Evolutionary conservation across 2,888 invertebrate species (phyloP).

Genomic region (Scrobipalpa atriplicella): DNA sequence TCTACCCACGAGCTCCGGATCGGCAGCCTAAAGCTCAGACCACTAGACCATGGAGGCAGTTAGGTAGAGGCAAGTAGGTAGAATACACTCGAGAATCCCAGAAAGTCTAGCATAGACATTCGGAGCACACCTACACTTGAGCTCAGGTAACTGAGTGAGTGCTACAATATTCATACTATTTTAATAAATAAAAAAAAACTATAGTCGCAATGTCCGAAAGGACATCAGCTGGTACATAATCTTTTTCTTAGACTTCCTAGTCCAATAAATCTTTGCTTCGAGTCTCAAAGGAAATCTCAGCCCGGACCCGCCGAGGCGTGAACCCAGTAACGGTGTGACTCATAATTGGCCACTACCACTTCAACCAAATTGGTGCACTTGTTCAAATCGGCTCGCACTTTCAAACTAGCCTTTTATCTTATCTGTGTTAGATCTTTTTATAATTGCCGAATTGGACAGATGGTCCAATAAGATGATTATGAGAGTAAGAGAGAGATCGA

Average conservation of each 20-base stretch:
- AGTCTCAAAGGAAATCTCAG: background rate
- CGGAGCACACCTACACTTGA: background rate
- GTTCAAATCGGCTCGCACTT: background rate
- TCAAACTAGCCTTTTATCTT: background rate
- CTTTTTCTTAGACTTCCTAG: too few relatives aligned
- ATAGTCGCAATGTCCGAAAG: too few relatives aligned
- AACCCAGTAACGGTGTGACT: constrained; percentile 19
- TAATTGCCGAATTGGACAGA: background rate
- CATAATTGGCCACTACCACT: constrained; percentile 1
- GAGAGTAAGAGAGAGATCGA: background rate
- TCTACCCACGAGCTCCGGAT: too few relatives aligned
- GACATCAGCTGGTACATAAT: too few relatives aligned
- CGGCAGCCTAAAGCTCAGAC: too few relatives aligned
- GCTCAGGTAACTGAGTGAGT: background rate
- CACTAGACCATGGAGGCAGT: too few relatives aligned
- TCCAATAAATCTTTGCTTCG: background rate
- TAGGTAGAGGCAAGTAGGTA: too few relatives aligned
- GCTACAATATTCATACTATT: background rate
- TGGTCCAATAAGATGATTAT: background rate
- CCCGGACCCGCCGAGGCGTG: background rate
- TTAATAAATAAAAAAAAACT: too few relatives aligned
- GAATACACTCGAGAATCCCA: background rate
- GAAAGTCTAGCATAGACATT: background rate
- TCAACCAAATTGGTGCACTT: background rate
- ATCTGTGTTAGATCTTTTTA: constrained; percentile 3